phyloP scores from a whole-genome alignment of 1,140 invertebrate species.

The Papilio xuthus region DNA sequence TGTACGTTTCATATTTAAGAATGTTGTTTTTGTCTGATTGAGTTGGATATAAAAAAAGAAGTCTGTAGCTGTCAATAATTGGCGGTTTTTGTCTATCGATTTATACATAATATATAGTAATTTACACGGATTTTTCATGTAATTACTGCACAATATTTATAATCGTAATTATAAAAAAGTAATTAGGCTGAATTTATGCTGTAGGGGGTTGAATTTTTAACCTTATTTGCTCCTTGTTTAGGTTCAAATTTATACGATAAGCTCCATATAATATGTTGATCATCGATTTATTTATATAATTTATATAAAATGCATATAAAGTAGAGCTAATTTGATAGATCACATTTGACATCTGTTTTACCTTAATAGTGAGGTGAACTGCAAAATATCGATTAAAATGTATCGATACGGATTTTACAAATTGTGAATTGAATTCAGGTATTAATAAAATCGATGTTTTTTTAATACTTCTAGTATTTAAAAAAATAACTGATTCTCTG shows the following conservation, averaged over 20 bases:
- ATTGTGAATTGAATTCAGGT: too few species aligned
- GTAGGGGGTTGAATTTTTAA: conserved; percentile 45
- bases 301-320: conserved; percentile 18
- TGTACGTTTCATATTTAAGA: conserved; percentile 29
- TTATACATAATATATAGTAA: conserved; percentile 52
- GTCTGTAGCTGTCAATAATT: conserved; percentile 21
- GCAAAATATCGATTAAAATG: too few species aligned
- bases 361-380: too few species aligned
- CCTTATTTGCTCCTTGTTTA: conserved; percentile 29
- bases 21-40: conserved; percentile 33
- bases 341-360: too few species aligned
- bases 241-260: conserved; percentile 13
- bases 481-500: too few species aligned
- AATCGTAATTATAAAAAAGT: conserved; percentile 59
- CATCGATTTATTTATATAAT: conserved; percentile 2
- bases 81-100: conserved; percentile 34
- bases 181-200: conserved; percentile 63
- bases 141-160: conserved; percentile 76
- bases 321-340: too few species aligned
- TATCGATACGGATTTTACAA: too few species aligned
- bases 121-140: conserved; percentile 71
- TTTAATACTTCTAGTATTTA: too few species aligned
- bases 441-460: too few species aligned
- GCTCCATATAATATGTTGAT: conserved; percentile 9
- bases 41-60: conserved; percentile 22